A percentile compares a stretch with the other conserved stretches of the same genome.
Evolutionary conservation across 2,113 vertebrate genomes (phyloP).

Genomic region (Lophochroa leadbeateri): DNA sequence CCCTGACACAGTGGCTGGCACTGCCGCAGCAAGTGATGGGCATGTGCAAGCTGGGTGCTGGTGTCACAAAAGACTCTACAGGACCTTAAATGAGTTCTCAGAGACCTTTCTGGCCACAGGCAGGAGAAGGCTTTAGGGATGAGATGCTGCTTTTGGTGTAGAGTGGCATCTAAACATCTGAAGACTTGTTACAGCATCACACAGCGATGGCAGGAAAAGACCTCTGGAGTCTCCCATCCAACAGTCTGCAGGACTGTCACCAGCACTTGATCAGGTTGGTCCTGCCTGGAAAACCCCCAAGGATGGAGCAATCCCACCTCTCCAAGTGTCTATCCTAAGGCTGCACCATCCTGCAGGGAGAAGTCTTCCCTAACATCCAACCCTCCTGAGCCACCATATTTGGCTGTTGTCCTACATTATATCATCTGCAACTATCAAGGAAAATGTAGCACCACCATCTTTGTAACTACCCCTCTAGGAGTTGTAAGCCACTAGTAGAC

Average conservation of each 20-base stretch:
- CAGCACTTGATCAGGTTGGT: neutral
- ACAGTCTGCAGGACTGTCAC: neutral
- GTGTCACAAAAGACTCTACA: neutral
- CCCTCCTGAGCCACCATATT: neutral
- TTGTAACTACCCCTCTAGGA: neutral
- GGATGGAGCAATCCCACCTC: neutral
- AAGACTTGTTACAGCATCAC: neutral
- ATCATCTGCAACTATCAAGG: rapidly evolving
- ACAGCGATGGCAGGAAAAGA: neutral
- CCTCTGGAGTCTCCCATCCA: neutral
- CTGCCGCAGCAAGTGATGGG: rapidly evolving
- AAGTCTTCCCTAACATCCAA: neutral
- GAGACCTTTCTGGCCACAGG: neutral
- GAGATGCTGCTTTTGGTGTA: neutral
- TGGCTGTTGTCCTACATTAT: rapidly evolving
- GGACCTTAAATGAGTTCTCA: neutral
- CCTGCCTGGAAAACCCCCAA: neutral
- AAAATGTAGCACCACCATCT: neutral
- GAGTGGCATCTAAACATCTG: neutral
- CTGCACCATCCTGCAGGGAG: neutral
- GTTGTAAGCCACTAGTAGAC: neutral
- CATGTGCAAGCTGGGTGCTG: neutral
- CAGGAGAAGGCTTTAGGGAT: neutral
- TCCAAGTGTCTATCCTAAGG: neutral
- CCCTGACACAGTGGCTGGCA: neutral